phyloP scores from a whole-genome alignment of 2,888 invertebrate species.

The Daptonema setosum region DNA sequence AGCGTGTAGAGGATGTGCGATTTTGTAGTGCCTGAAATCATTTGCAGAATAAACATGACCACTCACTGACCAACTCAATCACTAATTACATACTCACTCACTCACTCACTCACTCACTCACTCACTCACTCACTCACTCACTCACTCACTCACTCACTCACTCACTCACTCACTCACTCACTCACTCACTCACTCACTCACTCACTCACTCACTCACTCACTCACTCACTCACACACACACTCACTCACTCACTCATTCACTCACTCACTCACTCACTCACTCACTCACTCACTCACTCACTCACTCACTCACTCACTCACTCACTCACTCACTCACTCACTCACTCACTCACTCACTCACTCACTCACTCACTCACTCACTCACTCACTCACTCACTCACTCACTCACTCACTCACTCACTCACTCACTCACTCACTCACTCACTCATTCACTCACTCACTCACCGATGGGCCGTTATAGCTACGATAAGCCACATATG shows the following conservation, averaged over 20 bases:
- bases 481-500: constrained; percentile 2
- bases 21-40: constrained; percentile 1
- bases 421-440: neutral
- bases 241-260: neutral
- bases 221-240: neutral
- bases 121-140: neutral
- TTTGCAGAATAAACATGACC: neutral
- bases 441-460: neutral
- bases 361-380: neutral
- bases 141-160: neutral
- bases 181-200: neutral
- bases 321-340: neutral
- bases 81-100: neutral
- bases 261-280: neutral
- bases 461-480: constrained; percentile 2
- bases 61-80: neutral
- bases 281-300: neutral
- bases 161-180: neutral
- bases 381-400: neutral
- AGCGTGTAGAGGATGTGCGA: constrained; percentile 1
- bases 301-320: neutral
- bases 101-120: neutral
- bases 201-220: neutral
- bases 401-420: neutral
- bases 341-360: neutral